Conservation (phyloP, 2,888 invertebrate species). For the Drosophila pegasa region DNA sequence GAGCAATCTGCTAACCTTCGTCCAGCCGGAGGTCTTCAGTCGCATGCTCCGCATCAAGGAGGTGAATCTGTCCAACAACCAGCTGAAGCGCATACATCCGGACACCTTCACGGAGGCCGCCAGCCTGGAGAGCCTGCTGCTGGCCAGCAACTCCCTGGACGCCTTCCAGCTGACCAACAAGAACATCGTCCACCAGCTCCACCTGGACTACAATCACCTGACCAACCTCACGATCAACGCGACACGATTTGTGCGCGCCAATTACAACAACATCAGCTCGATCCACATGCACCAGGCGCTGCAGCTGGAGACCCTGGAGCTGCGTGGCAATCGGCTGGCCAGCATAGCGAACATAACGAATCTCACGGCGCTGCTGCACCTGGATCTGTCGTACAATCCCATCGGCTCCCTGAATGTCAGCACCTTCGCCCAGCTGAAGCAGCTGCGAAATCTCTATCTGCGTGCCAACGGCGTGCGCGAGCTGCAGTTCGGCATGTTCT, state of each 20-base stretch:
- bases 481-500: constrained; percentile 84
- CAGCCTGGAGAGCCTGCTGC: constrained; percentile 75
- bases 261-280: constrained; percentile 79
- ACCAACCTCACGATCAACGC: constrained; percentile 78
- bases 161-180: constrained; percentile 78
- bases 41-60: constrained; percentile 81
- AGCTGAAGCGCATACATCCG: constrained; percentile 76
- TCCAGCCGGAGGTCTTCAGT: constrained; percentile 81
- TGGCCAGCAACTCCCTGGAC: constrained; percentile 72
- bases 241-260: constrained; percentile 80
- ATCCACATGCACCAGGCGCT: constrained; percentile 70
- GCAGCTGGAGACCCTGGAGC: constrained; percentile 77
- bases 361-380: constrained; percentile 71
- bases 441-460: constrained; percentile 78
- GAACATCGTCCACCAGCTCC: constrained; percentile 74
- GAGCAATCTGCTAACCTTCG: constrained; percentile 76
- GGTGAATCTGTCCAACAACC: constrained; percentile 82
- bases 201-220: constrained; percentile 80
- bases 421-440: constrained; percentile 82
- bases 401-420: constrained; percentile 82
- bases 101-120: constrained; percentile 81
- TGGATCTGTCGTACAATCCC: constrained; percentile 83
- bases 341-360: constrained; percentile 81
- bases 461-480: constrained; percentile 73
- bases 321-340: constrained; percentile 75